phyloP scores from a whole-genome alignment of 2,113 vertebrate genomes.

The Rhea americana region DNA sequence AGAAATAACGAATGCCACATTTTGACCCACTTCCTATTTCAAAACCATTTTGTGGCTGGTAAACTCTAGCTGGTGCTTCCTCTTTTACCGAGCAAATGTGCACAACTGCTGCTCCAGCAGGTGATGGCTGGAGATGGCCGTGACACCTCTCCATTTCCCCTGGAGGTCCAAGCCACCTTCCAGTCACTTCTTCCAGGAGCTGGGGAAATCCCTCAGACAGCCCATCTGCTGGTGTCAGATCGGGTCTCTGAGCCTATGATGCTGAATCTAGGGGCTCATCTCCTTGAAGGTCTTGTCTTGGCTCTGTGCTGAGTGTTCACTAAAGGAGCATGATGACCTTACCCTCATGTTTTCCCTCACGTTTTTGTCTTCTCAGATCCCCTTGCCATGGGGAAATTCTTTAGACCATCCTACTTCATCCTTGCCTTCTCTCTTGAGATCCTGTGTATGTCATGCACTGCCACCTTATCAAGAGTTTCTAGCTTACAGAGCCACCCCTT shows the following conservation, averaged over 20 bases:
- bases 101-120: background rate
- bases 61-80: background rate
- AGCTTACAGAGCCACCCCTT: background rate
- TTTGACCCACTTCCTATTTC: conserved; percentile 33
- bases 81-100: background rate
- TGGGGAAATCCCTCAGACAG: background rate
- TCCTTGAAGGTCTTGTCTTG: background rate
- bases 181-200: background rate
- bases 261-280: background rate
- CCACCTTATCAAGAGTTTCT: background rate
- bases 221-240: background rate
- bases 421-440: background rate
- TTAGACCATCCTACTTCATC: background rate
- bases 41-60: background rate
- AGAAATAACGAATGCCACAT: conserved; percentile 28
- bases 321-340: background rate
- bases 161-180: background rate
- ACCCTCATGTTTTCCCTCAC: background rate
- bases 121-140: background rate
- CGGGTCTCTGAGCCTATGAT: background rate
- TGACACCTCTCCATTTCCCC: too few relatives aligned
- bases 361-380: background rate
- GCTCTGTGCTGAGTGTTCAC: background rate
- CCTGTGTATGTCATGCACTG: background rate
- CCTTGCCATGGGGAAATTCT: background rate